Conservation (phyloP, 2,888 invertebrate species). For the Helleia helle region DNA sequence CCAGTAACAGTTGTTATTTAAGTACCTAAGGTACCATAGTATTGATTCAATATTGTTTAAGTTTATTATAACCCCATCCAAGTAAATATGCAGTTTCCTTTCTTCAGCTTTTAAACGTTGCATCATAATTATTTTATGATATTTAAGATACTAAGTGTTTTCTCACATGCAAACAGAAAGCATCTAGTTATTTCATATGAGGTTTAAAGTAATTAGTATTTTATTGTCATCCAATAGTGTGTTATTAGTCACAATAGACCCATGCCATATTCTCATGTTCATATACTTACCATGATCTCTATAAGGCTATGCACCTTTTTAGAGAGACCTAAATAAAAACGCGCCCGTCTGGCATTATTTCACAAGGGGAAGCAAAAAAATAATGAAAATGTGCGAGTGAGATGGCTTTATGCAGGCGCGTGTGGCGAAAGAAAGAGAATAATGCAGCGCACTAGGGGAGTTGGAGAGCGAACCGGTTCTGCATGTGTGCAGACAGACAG, state of each 20-base stretch:
- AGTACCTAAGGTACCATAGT: too few species aligned
- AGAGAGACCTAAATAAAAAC: conserved; percentile 58
- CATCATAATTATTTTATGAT: too few species aligned
- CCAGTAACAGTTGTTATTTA: too few species aligned
- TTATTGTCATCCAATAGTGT: neutral
- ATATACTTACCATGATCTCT: conserved; percentile 41
- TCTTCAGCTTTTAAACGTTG: too few species aligned
- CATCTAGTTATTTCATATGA: neutral
- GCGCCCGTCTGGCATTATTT: conserved; percentile 58
- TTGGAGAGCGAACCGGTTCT: conserved; percentile 66
- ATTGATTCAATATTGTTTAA: too few species aligned
- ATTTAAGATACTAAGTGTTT: too few species aligned
- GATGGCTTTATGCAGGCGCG: conserved; percentile 53
- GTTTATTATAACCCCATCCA: too few species aligned
- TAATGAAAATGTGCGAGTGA: conserved; percentile 63
- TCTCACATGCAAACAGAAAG: conserved; percentile 5
- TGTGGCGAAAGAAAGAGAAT: conserved; percentile 55
- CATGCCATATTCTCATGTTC: conserved; percentile 32
- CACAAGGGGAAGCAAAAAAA: conserved; percentile 67
- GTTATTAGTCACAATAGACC: conserved; percentile 29
- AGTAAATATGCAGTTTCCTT: too few species aligned
- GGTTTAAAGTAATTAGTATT: conserved; percentile 13
- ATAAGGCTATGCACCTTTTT: conserved; percentile 41
- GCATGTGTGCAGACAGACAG: conserved; percentile 65
- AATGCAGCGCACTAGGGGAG: conserved; percentile 58